Percentiles rank a stretch among this genome's conserved stretches.
Evolutionary conservation across 2,888 invertebrate species (phyloP).

Genomic region (Lissonota sp.): DNA sequence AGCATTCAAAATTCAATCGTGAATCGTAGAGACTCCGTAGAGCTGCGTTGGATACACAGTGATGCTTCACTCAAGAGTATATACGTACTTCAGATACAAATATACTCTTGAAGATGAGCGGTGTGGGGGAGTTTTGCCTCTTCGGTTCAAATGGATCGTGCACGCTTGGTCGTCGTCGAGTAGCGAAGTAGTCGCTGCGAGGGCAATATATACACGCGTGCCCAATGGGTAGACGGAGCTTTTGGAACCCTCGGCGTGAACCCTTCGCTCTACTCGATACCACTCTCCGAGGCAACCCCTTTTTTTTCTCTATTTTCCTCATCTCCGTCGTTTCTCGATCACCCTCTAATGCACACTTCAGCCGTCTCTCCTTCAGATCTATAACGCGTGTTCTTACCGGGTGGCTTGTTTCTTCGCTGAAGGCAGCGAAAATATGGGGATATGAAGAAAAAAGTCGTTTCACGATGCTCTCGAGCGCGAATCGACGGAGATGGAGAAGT

Average conservation of each 20-base stretch:
- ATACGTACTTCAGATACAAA: conserved; percentile 39
- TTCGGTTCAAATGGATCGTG: conserved; percentile 6
- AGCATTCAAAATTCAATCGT: conserved; percentile 32
- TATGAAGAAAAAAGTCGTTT: conserved; percentile 45
- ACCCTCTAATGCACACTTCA: conserved; percentile 75
- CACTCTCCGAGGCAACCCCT: conserved; percentile 59
- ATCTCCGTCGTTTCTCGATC: conserved; percentile 70
- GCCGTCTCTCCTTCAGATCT: conserved; percentile 65
- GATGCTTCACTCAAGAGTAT: conserved; percentile 7
- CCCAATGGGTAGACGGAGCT: conserved; percentile 62
- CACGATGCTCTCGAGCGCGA: conserved; percentile 39
- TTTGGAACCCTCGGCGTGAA: conserved; percentile 63
- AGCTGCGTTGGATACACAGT: conserved; percentile 19
- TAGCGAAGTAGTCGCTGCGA: conserved; percentile 46
- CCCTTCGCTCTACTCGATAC: conserved; percentile 58
- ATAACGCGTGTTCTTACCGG: conserved; percentile 66
- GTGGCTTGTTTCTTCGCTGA: conserved; percentile 41
- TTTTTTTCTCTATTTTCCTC: conserved; percentile 43
- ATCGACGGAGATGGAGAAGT: conserved; percentile 24
- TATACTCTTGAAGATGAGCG: conserved; percentile 48
- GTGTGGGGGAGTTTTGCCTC: conserved; percentile 11
- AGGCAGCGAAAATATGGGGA: background rate
- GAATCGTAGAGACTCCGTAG: conserved; percentile 14
- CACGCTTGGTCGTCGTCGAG: conserved; percentile 41
- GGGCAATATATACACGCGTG: conserved; percentile 38